Conservation (phyloP, 2,797 vertebrate genomes). For the Phataginus tetradactyla region DNA sequence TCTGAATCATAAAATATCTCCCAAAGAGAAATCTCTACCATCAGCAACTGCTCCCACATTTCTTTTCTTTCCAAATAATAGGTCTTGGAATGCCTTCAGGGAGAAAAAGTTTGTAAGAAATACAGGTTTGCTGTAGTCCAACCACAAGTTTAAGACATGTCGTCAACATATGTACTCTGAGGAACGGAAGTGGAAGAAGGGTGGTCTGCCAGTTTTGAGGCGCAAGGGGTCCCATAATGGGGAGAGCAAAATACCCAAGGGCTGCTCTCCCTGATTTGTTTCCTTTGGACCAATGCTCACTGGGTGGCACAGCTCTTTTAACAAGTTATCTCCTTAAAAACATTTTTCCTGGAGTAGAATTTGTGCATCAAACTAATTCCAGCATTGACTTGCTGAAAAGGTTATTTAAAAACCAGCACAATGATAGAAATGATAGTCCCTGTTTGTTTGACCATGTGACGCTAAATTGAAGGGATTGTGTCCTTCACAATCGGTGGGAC, state of each 20-base stretch:
- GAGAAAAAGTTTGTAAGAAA: background rate
- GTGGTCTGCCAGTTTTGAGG: background rate
- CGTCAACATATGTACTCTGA: background rate
- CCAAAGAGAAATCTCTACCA: background rate
- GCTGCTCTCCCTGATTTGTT: background rate
- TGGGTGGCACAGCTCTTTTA: background rate
- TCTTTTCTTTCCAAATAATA: constrained; percentile 22
- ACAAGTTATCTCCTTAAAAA: background rate
- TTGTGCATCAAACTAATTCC: background rate
- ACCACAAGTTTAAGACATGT: background rate
- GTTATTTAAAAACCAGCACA: background rate
- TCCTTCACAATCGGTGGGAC: background rate
- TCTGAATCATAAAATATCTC: constrained; percentile 9
- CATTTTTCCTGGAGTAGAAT: background rate
- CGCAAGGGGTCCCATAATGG: background rate
- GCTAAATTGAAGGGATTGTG: background rate
- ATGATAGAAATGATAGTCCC: background rate
- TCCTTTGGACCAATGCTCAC: too few species aligned
- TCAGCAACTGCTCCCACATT: background rate
- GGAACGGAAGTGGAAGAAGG: background rate
- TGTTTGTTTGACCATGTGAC: background rate
- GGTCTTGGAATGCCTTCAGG: background rate
- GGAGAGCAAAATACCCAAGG: background rate
- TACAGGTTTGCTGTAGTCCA: background rate
- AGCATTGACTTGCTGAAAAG: background rate